Evolutionary conservation across 2,797 vertebrate genomes (phyloP), one percentile per base, ranked within the genome.

Genomic region (Protosalanx chinensis): DNA sequence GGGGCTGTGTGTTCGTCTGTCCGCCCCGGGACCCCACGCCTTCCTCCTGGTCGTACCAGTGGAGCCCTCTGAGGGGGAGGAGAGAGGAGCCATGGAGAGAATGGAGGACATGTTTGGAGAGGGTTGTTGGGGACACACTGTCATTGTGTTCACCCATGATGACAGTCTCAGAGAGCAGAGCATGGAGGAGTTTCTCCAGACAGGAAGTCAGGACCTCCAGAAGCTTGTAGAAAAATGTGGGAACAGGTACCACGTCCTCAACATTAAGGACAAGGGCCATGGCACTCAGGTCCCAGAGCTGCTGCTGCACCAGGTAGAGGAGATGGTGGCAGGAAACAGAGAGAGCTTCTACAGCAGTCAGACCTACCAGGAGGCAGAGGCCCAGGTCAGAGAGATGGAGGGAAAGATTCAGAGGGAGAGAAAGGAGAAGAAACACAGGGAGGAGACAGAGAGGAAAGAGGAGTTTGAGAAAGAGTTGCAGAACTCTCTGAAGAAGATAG

Each of bases 11-110:
- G 71, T 86, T 61, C 23, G 53, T 75, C 78, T 79, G 30, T 84
- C 68, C 1, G 75, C 69, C 70, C 85, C 87, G 0, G 87, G 87
- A 68, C 86, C 88, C 37, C 85, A 88, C 0, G 77, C 78, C 69
- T 70, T 89, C 51, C 72, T 89, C 70, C 71, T 87, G 57, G 83
- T 88, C n/a, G 81, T 78, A 49, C 81, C 80, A 72, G 73, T 85
- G 65, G 79, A 81, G 15, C 72, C 80, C 49, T 76, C 77, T 73
- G 76, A 74, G 0, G 59, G 29, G 18, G 69, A 83, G 61, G 61
- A 65, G 64, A 46, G 37, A 51, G 64, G n/a, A 20, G 32, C 41
- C 35, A 46, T 75, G 20, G 72, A 73, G 51, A 79, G 41, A 60
- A 74, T 84, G 67, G 81, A 72, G 66, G 64, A 79, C 41, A 73